Base-by-base conservation (phyloP, 1,140 invertebrate species). In the Drosophila azteca region DNA sequence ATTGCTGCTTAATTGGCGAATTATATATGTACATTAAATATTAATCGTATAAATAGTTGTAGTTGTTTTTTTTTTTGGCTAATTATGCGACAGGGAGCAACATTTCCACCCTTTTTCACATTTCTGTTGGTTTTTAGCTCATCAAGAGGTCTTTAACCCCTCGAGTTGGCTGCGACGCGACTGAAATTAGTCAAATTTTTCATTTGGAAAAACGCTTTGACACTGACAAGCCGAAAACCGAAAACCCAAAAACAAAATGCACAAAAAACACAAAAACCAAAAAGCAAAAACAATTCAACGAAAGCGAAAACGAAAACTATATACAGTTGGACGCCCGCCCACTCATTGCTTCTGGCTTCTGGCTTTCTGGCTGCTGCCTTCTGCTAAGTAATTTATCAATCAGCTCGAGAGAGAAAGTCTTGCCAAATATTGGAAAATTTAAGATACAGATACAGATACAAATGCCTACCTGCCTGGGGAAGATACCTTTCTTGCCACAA, bases 1-100 rank as follows among this genome's bases (percentile, higher is more conserved):
- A 85, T 84, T 84, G 73, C 68, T 67, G 74, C 81, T 77, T 84
- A 85, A 84, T 77, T 85, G 80, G 81, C 81, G 57, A 85, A 77
- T 77, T 74, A 62, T 67, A 51, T 59, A 44, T 29, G 24, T 68
- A 17, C 44, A 52, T 60, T 24, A 0, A 31, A 35, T 24, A 35
- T 39, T 26, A 3, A 20, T 50, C 58, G 26, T 17, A 17, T 35
- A 6, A 29, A 8, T 49, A 26, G 6, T 31, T 31, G 31, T 31
- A 35, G 15, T 35, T 35, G 8, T 45, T 57, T 54, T 45, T 29
- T 43, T 60, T 79, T 76, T 84, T 79, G 51, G 66, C 77, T 80
- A 84, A 84, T 85, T 79, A 84, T 85, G 63, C 63, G 29, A 61
- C 17, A 62, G 52, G 45, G 43, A 55, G 3, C 55, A 55, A 39